Base-by-base conservation (phyloP, 2,797 vertebrate genomes). In the Macropus fuliginosus region DNA sequence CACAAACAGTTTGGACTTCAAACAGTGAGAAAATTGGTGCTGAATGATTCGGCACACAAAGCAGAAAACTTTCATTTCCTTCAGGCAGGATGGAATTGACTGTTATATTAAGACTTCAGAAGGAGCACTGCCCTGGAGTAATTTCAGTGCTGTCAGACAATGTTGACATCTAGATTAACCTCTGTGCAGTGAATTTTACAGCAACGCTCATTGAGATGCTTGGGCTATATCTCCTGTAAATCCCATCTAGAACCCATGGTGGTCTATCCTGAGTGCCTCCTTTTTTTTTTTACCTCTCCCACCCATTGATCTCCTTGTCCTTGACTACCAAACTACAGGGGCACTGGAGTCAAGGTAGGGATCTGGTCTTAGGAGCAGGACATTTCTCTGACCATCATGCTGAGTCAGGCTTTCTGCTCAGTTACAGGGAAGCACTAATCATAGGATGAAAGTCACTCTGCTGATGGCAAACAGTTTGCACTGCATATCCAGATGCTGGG, bases 91-190 rank as follows among this genome's bases (percentile, higher is more conserved):
- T 98, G 98, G 98, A 98, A 99, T 99, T 98, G 98, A 99, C 98
- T 98, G 98, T 98, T 98, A 98, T 98, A 98, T 99, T 99, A 99
- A 98, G 98, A 98, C 98, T 99, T 99, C 98, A 98, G 98, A 98
- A 98, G 96, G 97, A 98, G 98, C 98, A 98, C 99, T 98, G 98
- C 98, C 99, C 99, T 13, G 96, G 98, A 99, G 99, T 99, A 98
- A 99, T 99, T 98, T 98, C 97, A 98, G 97, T 97, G 98, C 98
- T 98, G 98, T 99, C 99, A 99, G 99, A 98, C 98, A 98, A 98
- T 96, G 98, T 98, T 99, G 99, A 99, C 99, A 99, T 99, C 99
- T 99, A 99, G 99, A 99, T 99, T 99, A 99, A 99, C 99, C 99
- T 99, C 98, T 98, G 98, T 97, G 98, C 98, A 98, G 98, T 97